A percentile compares a stretch with the other conserved stretches of the same genome.
Conservation (phyloP, 2,888 invertebrate genomes). For the Tachystola acroxantha region DNA sequence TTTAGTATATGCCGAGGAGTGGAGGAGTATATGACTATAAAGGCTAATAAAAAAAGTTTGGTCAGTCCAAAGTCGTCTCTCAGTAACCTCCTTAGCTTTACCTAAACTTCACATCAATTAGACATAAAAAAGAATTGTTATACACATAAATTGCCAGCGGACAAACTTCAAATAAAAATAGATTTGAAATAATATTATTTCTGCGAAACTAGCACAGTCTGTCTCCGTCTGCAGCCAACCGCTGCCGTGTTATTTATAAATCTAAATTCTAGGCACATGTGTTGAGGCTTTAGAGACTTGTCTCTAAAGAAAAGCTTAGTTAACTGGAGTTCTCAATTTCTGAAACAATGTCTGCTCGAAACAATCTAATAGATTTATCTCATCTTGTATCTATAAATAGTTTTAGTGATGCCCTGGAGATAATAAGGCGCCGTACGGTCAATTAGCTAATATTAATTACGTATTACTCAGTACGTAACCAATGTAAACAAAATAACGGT, state of each 20-base stretch:
- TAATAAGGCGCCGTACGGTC: slow-evolving; percentile 14
- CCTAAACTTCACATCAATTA: too few species aligned
- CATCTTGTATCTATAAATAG: slow-evolving; percentile 61
- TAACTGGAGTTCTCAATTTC: background rate
- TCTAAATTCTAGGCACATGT: slow-evolving; percentile 11
- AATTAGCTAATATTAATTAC: background rate
- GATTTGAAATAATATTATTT: slow-evolving; percentile 50
- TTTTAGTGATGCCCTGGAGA: slow-evolving; percentile 57
- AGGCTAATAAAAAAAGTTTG: too few species aligned
- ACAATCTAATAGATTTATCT: slow-evolving; percentile 39
- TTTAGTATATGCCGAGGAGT: too few species aligned
- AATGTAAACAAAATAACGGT: slow-evolving; percentile 45
- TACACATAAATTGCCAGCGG: too few species aligned
- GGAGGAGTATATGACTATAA: too few species aligned
- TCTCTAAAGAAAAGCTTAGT: slow-evolving; percentile 4
- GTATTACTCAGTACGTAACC: slow-evolving; percentile 25
- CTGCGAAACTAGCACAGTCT: slow-evolving; percentile 43
- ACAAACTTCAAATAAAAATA: slow-evolving; percentile 43
- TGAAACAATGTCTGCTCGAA: too few species aligned
- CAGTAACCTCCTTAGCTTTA: too few species aligned
- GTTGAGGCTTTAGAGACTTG: slow-evolving; percentile 18
- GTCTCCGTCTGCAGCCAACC: slow-evolving; percentile 37
- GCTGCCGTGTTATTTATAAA: slow-evolving; percentile 62
- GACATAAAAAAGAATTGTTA: too few species aligned
- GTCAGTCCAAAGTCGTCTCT: too few species aligned